Conservation (phyloP, 2,797 vertebrate species). For the Caiman crocodilus region DNA sequence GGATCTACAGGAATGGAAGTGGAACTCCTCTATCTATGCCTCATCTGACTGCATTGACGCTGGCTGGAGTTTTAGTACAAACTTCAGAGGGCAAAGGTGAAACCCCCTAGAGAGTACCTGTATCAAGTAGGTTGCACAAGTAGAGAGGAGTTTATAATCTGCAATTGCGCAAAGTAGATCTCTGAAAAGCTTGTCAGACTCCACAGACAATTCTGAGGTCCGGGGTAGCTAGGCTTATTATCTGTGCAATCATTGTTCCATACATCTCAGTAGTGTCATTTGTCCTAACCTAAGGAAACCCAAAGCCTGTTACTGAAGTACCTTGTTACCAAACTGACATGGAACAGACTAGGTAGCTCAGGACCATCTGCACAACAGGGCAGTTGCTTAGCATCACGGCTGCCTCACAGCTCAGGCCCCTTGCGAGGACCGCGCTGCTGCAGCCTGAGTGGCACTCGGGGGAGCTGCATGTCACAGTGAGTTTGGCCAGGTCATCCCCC, state of each 20-base stretch:
- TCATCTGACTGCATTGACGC: background rate
- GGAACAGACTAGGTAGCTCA: too few relatives aligned
- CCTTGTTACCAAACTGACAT: background rate
- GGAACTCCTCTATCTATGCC: background rate
- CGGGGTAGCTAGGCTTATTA: background rate
- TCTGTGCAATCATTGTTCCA: too few relatives aligned
- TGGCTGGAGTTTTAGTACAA: background rate
- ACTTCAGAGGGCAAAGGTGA: fast-evolving
- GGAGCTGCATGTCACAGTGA: background rate
- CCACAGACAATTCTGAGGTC: background rate
- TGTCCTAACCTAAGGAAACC: background rate
- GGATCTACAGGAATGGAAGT: fast-evolving
- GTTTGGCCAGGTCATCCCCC: background rate
- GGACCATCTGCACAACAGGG: background rate
- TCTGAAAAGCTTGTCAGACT: background rate
- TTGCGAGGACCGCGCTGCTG: background rate
- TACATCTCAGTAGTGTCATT: background rate
- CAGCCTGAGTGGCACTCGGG: background rate
- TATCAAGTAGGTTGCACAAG: background rate
- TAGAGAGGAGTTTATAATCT: background rate
- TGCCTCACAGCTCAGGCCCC: background rate
- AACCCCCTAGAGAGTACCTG: background rate
- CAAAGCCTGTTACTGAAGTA: background rate
- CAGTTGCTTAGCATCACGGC: background rate
- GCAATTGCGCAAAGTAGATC: background rate